Evolutionary conservation across 2,888 invertebrate genomes (phyloP).

Genomic region (Pteria penguin): DNA sequence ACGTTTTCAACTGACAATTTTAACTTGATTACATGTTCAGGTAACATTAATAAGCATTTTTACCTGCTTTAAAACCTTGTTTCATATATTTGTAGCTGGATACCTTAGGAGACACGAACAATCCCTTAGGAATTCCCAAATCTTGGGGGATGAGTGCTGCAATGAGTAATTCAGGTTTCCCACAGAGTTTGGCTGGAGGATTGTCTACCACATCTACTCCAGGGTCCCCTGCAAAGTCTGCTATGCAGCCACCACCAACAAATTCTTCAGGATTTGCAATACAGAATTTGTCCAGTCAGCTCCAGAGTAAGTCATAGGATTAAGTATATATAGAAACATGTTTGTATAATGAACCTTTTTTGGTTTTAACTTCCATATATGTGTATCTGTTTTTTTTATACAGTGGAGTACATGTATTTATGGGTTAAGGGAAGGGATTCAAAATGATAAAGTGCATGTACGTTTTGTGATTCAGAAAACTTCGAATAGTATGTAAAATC

Average conservation of each 20-base stretch:
- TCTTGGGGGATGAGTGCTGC: slow-evolving; percentile 58
- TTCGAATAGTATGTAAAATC: no score
- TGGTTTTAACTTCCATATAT: not conserved
- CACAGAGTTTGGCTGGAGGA: slow-evolving; percentile 51
- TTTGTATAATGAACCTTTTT: not conserved
- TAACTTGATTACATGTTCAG: no score
- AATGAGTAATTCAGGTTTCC: slow-evolving; percentile 57
- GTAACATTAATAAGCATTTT: no score
- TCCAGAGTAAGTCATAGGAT: slow-evolving; percentile 68
- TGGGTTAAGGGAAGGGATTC: no score
- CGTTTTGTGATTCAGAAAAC: no score
- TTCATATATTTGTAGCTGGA: slow-evolving; percentile 47
- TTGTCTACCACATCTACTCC: slow-evolving; percentile 63
- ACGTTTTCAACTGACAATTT: no score
- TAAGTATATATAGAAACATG: no score
- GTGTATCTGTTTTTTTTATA: not conserved
- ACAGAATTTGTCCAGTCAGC: slow-evolving; percentile 72
- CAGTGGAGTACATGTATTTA: no score
- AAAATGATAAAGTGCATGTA: no score
- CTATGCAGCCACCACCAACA: slow-evolving; percentile 51
- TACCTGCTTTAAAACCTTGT: no score
- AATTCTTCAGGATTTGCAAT: slow-evolving; percentile 58
- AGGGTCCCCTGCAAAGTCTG: slow-evolving; percentile 76
- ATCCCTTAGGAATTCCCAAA: slow-evolving; percentile 60
- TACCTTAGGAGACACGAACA: slow-evolving; percentile 37